Base-by-base conservation (phyloP, 2,797 vertebrate genomes). In the Sandelia bainsii region DNA sequence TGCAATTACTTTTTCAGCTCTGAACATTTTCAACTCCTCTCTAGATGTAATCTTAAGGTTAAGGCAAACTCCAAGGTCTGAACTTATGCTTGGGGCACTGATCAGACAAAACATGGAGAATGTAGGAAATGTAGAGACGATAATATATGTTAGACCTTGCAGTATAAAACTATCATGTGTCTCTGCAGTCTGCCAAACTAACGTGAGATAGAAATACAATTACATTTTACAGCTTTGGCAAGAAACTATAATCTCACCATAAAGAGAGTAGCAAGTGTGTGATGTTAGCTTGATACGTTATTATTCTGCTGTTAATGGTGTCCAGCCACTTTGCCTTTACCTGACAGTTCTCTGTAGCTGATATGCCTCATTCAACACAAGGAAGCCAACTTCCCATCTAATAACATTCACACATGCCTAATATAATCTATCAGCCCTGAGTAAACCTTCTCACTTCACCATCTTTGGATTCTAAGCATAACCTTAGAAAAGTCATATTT, bases 1-100 rank as follows among this genome's bases (percentile, higher is more conserved):
- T 87, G 87, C 91, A 93, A 94, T 94, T 93, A 94, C 91, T 94
- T 94, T 92, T 93, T 90, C 93, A 92, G 91, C 90, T 90, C 89
- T 87, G 89, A 93, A 92, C 83, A 78, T 87, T 92, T 90, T 86
- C 88, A 86, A 85, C 77, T 83, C 71, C 75, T 89, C 86, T 88
- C 83, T 82, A 89, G 91, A 91, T 90, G 89, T 85, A 92, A 93
- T 93, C 81, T 86, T 89, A 88, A 90, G 84, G 89, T 85, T 80
- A 87, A 85, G 75, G 82, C 87, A 86, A 87, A 89, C 73, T 75
- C 84, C 67, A 80, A 76, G 84, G 83, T 89, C 86, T 90, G 77
- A 86, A 83, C 79, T 81, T 73, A 72, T 69, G 75, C 79, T 75
- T 60, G 54, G 57, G 66, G 66, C 70, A 72, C 53, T 62, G 82